phyloP scores from a whole-genome alignment of 30 jellyfish, hydroid and myxozoan species.

The Aurelia sp. region DNA sequence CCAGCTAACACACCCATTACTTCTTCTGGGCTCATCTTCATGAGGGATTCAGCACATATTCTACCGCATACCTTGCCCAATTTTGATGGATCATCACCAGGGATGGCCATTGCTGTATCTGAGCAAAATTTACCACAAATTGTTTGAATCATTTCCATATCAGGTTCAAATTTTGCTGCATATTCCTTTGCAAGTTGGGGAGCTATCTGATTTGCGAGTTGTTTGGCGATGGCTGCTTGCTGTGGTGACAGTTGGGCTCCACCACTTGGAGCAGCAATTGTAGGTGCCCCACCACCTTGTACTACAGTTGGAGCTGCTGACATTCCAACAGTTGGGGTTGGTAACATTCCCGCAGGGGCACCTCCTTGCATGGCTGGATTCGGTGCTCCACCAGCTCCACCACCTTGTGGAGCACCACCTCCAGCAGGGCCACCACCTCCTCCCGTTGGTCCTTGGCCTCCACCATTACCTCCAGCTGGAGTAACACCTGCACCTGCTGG shows the following conservation, averaged over 20 bases:
- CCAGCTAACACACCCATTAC: conserved; percentile 74
- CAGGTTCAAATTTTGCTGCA: conserved; percentile 82
- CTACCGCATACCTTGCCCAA: conserved; percentile 87
- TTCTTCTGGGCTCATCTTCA: conserved; percentile 81
- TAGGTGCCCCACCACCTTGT: conserved; percentile 37
- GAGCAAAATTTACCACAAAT: conserved; percentile 88
- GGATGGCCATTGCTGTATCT: conserved; percentile 65
- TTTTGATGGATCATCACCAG: conserved; percentile 71
- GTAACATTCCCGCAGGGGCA: conserved; percentile 12
- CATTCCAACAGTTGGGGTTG: conserved; percentile 34
- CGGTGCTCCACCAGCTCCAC: conserved; percentile 45
- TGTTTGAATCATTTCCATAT: conserved; percentile 74
- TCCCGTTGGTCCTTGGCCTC: conserved; percentile 42
- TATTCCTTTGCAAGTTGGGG: conserved; percentile 89
- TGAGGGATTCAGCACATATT: conserved; percentile 80
- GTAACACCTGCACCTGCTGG: conserved; percentile 50
- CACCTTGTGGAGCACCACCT: conserved; percentile 49
- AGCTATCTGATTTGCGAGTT: conserved; percentile 81
- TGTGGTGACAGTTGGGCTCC: conserved; percentile 57
- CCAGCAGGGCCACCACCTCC: conserved; percentile 65
- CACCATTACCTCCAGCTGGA: conserved; percentile 34
- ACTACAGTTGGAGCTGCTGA: conserved; percentile 19
- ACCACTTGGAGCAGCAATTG: conserved; percentile 32
- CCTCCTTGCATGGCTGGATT: conserved; percentile 23
- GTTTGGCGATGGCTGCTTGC: conserved; percentile 70